A percentile compares a stretch with the other conserved stretches of the same genome.
Conservation (phyloP, 2,113 vertebrate species). For the Lethenteron reissneri region DNA sequence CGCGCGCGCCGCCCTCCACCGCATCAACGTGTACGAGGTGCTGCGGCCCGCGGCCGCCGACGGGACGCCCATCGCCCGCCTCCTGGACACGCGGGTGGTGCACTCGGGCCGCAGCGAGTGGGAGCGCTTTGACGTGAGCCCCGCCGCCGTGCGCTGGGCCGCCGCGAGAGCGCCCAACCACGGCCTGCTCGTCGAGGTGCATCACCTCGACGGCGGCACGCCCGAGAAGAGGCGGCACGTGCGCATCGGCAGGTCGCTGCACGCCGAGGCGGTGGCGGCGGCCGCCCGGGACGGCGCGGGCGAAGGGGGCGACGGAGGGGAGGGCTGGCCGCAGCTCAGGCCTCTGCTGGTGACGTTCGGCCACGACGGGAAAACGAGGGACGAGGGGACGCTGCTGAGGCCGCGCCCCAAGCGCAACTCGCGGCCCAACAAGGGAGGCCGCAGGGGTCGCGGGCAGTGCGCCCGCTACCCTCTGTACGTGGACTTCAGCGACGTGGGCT, state of each 20-base stretch:
- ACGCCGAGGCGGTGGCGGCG: conserved; percentile 20
- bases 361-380: conserved; percentile 30
- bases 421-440: conserved; percentile 40
- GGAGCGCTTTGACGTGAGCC: conserved; percentile 95
- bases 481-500: conserved; percentile 92
- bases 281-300: not conserved
- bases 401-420: conserved; percentile 59
- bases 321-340: conserved; percentile 72
- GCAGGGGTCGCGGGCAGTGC: conserved; percentile 80
- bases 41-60: conserved; percentile 37
- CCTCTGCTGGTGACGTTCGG: conserved; percentile 89
- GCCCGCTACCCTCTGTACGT: conserved; percentile 74
- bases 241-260: conserved; percentile 70
- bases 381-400: conserved; percentile 53
- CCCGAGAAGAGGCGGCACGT: conserved; percentile 62
- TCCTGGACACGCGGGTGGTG: conserved; percentile 82
- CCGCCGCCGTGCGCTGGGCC: conserved; percentile 81
- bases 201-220: conserved; percentile 41
- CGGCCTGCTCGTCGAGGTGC: conserved; percentile 69
- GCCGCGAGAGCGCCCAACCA: conserved; percentile 60
- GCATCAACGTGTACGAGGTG: conserved; percentile 92
- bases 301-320: conserved; percentile 18
- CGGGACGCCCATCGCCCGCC: conserved; percentile 57
- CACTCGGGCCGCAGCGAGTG: conserved; percentile 61
- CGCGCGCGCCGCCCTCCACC: conserved; percentile 32